Conservation (phyloP, 2,888 invertebrate genomes). For the Ochropleura plecta region DNA sequence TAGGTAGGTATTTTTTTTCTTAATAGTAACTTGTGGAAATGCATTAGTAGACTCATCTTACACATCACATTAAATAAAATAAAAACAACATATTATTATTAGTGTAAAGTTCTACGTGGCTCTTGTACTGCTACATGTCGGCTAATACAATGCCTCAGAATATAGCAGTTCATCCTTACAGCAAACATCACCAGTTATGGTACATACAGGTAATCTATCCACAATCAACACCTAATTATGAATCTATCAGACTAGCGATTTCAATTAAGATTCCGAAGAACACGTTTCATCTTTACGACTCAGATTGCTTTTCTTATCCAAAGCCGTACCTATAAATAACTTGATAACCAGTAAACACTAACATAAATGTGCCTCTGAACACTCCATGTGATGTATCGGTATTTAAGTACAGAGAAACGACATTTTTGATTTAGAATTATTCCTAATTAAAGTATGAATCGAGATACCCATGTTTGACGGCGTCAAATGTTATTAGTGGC, state of each 20-base stretch:
- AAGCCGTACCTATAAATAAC: conserved; percentile 37
- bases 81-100: too few species aligned
- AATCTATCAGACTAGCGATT: conserved; percentile 25
- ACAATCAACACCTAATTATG: conserved; percentile 8
- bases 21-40: too few species aligned
- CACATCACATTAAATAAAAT: too few species aligned
- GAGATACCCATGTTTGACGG: conserved; percentile 36
- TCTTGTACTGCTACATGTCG: too few species aligned
- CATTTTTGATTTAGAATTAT: conserved; percentile 36
- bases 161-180: too few species aligned
- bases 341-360: conserved; percentile 42
- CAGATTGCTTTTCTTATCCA: conserved; percentile 51
- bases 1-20: too few species aligned
- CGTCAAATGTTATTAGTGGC: conserved; percentile 57
- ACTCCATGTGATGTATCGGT: conserved; percentile 49
- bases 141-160: too few species aligned
- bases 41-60: too few species aligned
- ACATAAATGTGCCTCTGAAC: conserved; percentile 46
- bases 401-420: conserved; percentile 49
- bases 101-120: too few species aligned
- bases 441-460: conserved; percentile 41
- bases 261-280: conserved; percentile 41
- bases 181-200: too few species aligned
- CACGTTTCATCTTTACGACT: conserved; percentile 28
- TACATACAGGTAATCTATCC: background rate